A percentile compares a stretch with the other conserved stretches of the same genome.
Conservation (phyloP, 2,113 vertebrate genomes). For the Gobio gobio region DNA sequence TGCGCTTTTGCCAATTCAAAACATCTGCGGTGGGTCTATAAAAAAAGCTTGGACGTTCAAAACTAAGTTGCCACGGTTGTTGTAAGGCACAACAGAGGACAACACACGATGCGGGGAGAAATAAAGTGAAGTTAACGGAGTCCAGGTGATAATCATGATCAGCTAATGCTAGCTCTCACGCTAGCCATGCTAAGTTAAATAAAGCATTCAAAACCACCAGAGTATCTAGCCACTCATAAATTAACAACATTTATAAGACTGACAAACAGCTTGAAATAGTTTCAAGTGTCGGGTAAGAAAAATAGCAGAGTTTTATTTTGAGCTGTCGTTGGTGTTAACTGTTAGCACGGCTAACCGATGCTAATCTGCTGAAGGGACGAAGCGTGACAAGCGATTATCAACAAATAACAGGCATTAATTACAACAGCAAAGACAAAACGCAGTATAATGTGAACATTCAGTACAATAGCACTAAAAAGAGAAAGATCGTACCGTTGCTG, state of each 20-base stretch:
- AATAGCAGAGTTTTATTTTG: not conserved
- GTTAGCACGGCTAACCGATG: slow-evolving; percentile 29
- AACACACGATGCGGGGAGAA: not conserved
- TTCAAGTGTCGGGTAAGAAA: not conserved
- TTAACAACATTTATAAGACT: too few relatives aligned
- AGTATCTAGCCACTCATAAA: not conserved
- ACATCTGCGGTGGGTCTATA: not conserved
- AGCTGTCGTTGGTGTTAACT: not conserved
- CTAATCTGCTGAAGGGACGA: slow-evolving; percentile 38
- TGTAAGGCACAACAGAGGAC: not conserved
- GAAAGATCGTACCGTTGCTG: slow-evolving; percentile 43
- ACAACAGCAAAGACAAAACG: not conserved
- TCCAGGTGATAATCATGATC: not conserved
- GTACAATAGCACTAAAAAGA: not conserved
- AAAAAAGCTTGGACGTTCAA: not conserved
- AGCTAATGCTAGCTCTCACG: slow-evolving; percentile 1
- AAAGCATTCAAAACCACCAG: not conserved
- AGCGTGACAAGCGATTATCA: slow-evolving; percentile 12
- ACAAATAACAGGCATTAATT: not conserved
- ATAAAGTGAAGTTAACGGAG: not conserved
- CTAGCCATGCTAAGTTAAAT: slow-evolving; percentile 31
- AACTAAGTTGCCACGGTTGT: not conserved
- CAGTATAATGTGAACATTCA: not conserved
- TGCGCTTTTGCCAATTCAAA: not conserved
- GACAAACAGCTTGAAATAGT: not conserved